Base-by-base conservation (phyloP, 2,888 invertebrate species). In the Aleiodes alternator region DNA sequence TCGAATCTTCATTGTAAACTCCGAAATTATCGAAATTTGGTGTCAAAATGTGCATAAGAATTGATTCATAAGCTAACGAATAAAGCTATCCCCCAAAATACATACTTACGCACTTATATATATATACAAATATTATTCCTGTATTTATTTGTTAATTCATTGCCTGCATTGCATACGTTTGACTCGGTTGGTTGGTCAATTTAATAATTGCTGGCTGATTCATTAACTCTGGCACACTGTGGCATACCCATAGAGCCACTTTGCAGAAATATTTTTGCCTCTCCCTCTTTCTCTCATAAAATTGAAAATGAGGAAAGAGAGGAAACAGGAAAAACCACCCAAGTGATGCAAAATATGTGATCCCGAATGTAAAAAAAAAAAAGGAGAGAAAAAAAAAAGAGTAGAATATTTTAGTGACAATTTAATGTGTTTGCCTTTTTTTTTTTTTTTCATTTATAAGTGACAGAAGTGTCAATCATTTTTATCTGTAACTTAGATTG, bases 161-260 rank as follows among this genome's bases (percentile, higher is more conserved):
- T 83, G 80, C 72, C 61, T 23, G 69, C 59, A 64, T 76, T 59
- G 73, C 78, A 78, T 79, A 78, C 79, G 79, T 80, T 81, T 81
- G 80, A 79, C 79, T 80, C 80, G 82, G 80, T 81, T 81, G 81
- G 81, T 75, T 79, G 80, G 74, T 76, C 82, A 84, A 85, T 85
- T 83, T 82, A 84, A 84, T 85, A 84, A 85, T 81, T 81, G 83
- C 80, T 80, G 79, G 73, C 76, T 83, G 80, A 83, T 82, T 83
- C 80, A 80, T 80, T 80, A 81, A 81, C 81, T 76, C 78, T 71
- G 61, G 50, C 68, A 51, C 12, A 31, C 68, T 29, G 31, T 34
- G 68, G 64, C 43, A 64, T 64, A 48, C 43, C 64, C 48, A 23
- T 23, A 48, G 23, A 43, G 64, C 64, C 64, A 64, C 64, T 48